Percentiles rank a stretch among this genome's conserved stretches.
phyloP scores from a whole-genome alignment of 2,113 vertebrate species.

The Onychostruthus taczanowskii region DNA sequence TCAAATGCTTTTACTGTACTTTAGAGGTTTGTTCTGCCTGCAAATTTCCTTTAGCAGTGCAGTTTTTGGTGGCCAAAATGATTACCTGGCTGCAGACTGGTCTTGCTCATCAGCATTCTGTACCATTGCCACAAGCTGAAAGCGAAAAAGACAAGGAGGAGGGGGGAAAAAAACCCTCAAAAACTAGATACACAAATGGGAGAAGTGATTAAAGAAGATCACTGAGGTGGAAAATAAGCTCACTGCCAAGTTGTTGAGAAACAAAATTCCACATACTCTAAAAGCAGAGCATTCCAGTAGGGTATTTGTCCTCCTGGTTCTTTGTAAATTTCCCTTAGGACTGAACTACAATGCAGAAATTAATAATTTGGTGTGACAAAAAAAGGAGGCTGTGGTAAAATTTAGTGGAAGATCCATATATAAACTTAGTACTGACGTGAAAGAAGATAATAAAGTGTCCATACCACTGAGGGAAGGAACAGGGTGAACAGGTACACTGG shows the following conservation, averaged over 20 bases:
- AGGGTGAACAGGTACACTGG: neutral
- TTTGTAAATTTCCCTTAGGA: neutral
- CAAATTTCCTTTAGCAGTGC: neutral
- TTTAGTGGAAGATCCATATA: neutral
- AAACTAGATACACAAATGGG: neutral
- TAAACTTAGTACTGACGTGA: neutral
- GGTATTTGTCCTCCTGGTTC: neutral
- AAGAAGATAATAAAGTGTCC: neutral
- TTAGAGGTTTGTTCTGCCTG: neutral
- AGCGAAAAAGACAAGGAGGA: neutral
- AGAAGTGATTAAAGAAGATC: conserved; percentile 31
- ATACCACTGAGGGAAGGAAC: neutral
- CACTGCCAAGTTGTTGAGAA: conserved; percentile 3
- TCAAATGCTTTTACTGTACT: neutral
- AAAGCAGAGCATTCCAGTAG: neutral
- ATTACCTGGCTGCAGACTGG: conserved; percentile 6
- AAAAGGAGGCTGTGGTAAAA: neutral
- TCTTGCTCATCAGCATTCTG: conserved; percentile 46
- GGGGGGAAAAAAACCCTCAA: rapidly evolving
- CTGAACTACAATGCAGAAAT: neutral
- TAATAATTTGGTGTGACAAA: neutral
- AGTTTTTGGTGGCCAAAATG: conserved; percentile 20
- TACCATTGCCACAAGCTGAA: neutral
- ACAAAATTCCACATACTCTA: neutral
- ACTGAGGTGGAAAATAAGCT: conserved; percentile 60